Evolutionary conservation across 2,113 vertebrate genomes (phyloP).

Genomic region (human (Homo sapiens)): GRCh38 chr7:153592501-153593000

Average conservation of each 20-base stretch:
- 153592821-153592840: neutral
- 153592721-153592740: too few relatives aligned
- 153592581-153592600: neutral
- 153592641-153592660: fast-evolving
- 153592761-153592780: fast-evolving
- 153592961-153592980: neutral
- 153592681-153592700: neutral
- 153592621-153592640: neutral
- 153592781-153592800: neutral
- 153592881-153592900: fast-evolving
- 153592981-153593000: neutral
- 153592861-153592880: neutral
- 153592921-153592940: neutral
- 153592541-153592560: neutral
- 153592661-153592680: neutral
- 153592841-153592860: neutral
- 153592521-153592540: neutral
- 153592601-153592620: too few relatives aligned
- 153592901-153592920: neutral
- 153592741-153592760: neutral
- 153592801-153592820: fast-evolving
- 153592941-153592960: neutral
- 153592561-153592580: neutral
- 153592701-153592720: neutral
- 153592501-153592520: neutral